Evolutionary conservation across 2,797 vertebrate species (phyloP), one percentile per base, ranked within the genome.

Genomic region (Lacerta viridis): DNA sequence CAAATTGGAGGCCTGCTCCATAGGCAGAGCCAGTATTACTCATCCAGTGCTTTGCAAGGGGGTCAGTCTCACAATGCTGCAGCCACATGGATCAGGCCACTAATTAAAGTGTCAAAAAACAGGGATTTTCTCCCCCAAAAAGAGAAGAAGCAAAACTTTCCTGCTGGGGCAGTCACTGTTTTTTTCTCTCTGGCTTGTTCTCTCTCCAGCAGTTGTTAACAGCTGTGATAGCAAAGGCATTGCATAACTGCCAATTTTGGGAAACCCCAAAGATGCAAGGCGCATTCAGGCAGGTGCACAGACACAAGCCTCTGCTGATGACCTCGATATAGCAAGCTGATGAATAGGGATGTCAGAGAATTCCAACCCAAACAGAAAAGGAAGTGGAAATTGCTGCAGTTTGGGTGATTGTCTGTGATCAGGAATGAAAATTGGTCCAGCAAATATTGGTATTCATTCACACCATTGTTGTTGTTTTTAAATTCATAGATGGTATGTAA

Each of bases 1-100:
- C 39, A 82, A 75, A 36, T 46, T 88, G 72, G 80, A 88, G n/a
- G 20, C 25, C 39, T 64, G 23, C 59, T 83, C 43, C 27, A 27
- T 9, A 3, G 7, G 41, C 27, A 2, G 3, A 74, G 55, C 69
- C 66, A 18, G 80, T 29, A 8, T 61, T 86, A 85, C 36, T 84
- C 78, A 74, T 59, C 46, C 83, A 15, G 69, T 72, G 20, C 82
- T 0, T 0, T 7, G 33, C 43, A 64, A 50, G 25, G 0, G 11
- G 43, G 68, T 25, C 10, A 15, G 36, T 33, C 59, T 68, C 20
- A 13, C 29, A 50, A 29, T 13, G 29, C 43, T 25, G n/a, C 50
- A 61, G 36, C 36, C 55, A 7, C 25, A n/a, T 1, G 15, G 83
- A 25, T 64, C 27, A 17, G 50, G 23, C 10, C 10, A 5, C 59